Evolutionary conservation across 2,888 invertebrate species (phyloP).

Genomic region (Rhagophthalmus giganteus): DNA sequence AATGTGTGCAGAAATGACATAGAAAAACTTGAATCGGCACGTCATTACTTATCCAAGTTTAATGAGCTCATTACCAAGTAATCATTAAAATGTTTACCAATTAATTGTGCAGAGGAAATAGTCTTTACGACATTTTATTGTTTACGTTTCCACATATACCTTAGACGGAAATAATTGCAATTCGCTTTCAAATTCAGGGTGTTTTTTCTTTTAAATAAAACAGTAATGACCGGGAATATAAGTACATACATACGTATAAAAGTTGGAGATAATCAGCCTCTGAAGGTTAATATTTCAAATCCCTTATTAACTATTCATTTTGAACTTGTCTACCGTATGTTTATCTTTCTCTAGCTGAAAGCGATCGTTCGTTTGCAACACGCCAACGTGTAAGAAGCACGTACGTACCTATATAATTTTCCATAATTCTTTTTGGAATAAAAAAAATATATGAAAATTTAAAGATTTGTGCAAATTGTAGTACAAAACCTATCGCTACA

Average conservation of each 20-base stretch:
- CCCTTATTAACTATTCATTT: conserved; percentile 19
- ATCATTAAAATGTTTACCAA: conserved; percentile 23
- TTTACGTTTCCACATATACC: neutral
- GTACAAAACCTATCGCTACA: too few species aligned
- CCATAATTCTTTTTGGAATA: too few species aligned
- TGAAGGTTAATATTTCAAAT: conserved; percentile 24
- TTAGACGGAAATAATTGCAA: neutral
- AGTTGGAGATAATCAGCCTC: conserved; percentile 15
- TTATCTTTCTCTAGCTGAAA: conserved; percentile 1
- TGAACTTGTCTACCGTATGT: conserved; percentile 13
- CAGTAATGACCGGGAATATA: conserved; percentile 10
- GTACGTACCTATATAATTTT: too few species aligned
- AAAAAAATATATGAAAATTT: too few species aligned
- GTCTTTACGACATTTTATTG: conserved; percentile 5
- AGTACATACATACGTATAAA: conserved; percentile 10
- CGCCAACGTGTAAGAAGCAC: conserved; percentile 11
- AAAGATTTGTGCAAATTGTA: too few species aligned
- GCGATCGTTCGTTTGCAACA: conserved; percentile 1
- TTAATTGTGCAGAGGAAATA: conserved; percentile 15
- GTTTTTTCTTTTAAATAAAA: too few species aligned
- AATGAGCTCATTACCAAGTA: conserved; percentile 25
- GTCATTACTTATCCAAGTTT: conserved; percentile 15
- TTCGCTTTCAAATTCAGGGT: neutral
- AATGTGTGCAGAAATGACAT: conserved; percentile 7
- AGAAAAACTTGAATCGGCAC: conserved; percentile 20